A percentile compares a stretch with the other conserved stretches of the same genome.
These are phyloP conservation scores for Sebastes vulpes DNA, from an alignment of 2,797 vertebrate species.

Conservation along the genomic window DNA sequence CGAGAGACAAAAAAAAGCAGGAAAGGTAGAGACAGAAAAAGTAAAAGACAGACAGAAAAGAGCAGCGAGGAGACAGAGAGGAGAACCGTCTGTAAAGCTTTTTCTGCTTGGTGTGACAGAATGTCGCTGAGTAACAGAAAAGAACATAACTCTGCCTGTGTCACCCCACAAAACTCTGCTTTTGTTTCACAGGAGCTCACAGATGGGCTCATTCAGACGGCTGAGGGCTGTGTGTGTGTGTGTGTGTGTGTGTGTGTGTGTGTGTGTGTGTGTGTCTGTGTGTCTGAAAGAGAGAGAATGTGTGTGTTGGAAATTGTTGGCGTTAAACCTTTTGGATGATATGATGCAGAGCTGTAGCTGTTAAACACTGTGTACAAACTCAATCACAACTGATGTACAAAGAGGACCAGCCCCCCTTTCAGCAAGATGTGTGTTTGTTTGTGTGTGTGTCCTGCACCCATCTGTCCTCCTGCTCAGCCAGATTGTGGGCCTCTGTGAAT, in stretches of 20 bases:
- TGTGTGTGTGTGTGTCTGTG: neutral
- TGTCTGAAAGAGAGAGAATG: neutral
- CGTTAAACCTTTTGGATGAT: slow-evolving; percentile 29
- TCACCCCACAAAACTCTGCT: slow-evolving; percentile 56
- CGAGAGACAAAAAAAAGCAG: neutral
- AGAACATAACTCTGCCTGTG: slow-evolving; percentile 49
- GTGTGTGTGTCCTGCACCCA: slow-evolving; percentile 49
- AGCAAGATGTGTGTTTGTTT: slow-evolving; percentile 8
- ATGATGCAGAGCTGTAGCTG: slow-evolving; percentile 31
- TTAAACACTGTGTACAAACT: slow-evolving; percentile 40
- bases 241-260: neutral
- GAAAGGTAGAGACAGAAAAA: neutral
- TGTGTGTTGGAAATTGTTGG: slow-evolving; percentile 23
- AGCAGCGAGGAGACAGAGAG: neutral
- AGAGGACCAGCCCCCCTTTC: slow-evolving; percentile 6
- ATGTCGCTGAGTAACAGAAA: slow-evolving; percentile 29
- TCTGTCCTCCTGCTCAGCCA: slow-evolving; percentile 62
- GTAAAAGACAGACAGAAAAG: neutral
- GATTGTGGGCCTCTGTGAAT: slow-evolving; percentile 37
- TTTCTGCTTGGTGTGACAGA: slow-evolving; percentile 37
- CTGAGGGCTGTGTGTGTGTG: neutral
- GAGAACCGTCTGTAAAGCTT: slow-evolving; percentile 12
- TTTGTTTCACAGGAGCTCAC: slow-evolving; percentile 74
- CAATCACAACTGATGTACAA: slow-evolving; percentile 53
- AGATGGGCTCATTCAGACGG: slow-evolving; percentile 80